These are phyloP conservation scores for Gnatocerus cornutus DNA, from an alignment of 2,888 invertebrate species.

Conservation along the genomic window DNA sequence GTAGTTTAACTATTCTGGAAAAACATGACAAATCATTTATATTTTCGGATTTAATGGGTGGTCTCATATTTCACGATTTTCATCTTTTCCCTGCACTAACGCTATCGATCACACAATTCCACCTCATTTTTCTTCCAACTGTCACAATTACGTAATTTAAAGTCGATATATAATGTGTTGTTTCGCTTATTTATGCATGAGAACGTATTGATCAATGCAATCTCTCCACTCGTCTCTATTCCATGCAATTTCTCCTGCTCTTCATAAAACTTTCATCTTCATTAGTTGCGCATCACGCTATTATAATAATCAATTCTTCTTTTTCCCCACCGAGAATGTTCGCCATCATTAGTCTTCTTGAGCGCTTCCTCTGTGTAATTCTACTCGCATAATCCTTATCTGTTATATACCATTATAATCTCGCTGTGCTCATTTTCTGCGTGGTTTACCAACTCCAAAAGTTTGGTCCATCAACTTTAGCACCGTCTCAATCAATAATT, in stretches of 20 bases:
- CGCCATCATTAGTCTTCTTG: constrained; percentile 24
- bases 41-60: background rate
- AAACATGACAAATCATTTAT: background rate
- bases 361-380: constrained; percentile 20
- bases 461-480: constrained; percentile 1
- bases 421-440: constrained; percentile 19
- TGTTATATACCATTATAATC: constrained; percentile 17
- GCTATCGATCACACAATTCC: constrained; percentile 5
- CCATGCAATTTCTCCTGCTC: background rate
- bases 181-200: background rate
- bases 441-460: constrained; percentile 7
- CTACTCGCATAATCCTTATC: constrained; percentile 24
- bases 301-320: constrained; percentile 23
- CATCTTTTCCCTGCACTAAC: background rate
- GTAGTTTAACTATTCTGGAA: too few relatives aligned
- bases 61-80: constrained; percentile 14
- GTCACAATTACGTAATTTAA: constrained; percentile 10
- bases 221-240: background rate
- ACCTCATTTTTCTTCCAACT: constrained; percentile 9
- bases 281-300: constrained; percentile 16
- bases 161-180: background rate
- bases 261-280: constrained; percentile 11
- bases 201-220: background rate
- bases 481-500: background rate
- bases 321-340: constrained; percentile 12